phyloP scores from a whole-genome alignment of 2,113 vertebrate genomes.

The Petroica traversi region DNA sequence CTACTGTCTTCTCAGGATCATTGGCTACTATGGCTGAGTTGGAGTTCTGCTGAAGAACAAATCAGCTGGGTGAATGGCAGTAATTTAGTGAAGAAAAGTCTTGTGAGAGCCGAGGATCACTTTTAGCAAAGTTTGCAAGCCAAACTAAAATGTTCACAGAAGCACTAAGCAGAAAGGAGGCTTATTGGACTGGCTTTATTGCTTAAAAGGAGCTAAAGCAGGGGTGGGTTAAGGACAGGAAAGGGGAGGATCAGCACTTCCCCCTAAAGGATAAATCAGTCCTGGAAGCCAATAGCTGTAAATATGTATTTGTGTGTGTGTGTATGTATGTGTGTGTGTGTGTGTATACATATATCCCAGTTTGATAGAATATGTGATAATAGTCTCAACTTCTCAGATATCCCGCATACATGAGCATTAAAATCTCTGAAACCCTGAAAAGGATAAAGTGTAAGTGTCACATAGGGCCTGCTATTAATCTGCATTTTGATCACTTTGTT shows the following conservation, averaged over 20 bases:
- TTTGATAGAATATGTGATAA: background rate
- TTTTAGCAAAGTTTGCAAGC: background rate
- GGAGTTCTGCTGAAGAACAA: background rate
- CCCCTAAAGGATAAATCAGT: background rate
- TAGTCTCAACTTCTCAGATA: background rate
- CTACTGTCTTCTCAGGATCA: background rate
- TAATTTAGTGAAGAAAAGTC: background rate
- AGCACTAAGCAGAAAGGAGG: background rate
- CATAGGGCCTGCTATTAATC: background rate
- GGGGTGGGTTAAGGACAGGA: background rate
- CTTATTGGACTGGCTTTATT: background rate
- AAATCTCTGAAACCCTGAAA: background rate
- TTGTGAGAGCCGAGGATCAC: background rate
- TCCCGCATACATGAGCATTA: background rate
- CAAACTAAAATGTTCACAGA: background rate
- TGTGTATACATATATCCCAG: background rate
- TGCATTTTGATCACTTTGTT: conserved; percentile 4
- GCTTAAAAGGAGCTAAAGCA: background rate
- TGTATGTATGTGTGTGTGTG: too few relatives aligned
- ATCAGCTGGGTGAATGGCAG: background rate
- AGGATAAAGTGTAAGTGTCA: background rate
- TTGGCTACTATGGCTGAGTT: background rate
- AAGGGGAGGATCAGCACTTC: background rate
- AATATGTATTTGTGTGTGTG: too few relatives aligned
- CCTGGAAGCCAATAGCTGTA: background rate